Conservation (phyloP, 2,888 invertebrate species). For the Eumerus sabulonum region DNA sequence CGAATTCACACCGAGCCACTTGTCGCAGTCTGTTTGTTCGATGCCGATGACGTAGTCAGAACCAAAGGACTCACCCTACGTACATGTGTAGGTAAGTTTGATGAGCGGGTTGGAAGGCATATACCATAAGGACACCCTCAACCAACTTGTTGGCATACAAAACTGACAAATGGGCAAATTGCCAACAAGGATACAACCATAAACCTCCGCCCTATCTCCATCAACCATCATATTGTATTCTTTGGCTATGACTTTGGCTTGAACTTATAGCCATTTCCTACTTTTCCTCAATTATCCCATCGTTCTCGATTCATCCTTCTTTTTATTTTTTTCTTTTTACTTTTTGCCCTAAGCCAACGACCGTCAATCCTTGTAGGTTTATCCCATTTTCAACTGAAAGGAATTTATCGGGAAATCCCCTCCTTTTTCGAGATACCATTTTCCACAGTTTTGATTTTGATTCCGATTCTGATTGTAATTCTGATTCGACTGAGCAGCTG, state of each 20-base stretch:
- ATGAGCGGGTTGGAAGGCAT: background rate
- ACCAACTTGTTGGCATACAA: constrained; percentile 61
- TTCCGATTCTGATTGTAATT: too few species aligned
- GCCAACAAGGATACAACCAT: constrained; percentile 63
- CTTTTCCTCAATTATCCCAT: constrained; percentile 59
- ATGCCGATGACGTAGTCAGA: too few species aligned
- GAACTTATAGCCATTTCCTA: constrained; percentile 41
- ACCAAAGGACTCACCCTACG: too few species aligned
- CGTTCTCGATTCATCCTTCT: constrained; percentile 50
- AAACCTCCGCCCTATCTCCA: constrained; percentile 37
- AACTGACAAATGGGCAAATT: constrained; percentile 64
- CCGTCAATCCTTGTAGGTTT: background rate
- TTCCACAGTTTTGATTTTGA: constrained; percentile 46
- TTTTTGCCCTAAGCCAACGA: background rate
- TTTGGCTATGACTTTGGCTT: background rate
- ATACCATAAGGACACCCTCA: background rate
- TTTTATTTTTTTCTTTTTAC: constrained; percentile 9
- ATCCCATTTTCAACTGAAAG: constrained; percentile 10
- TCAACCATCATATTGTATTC: constrained; percentile 51
- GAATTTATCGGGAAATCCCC: constrained; percentile 55
- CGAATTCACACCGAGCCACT: constrained; percentile 30
- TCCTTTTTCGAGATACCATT: constrained; percentile 52
- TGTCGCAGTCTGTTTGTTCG: constrained; percentile 7
- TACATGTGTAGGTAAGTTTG: too few species aligned
- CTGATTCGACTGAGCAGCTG: too few species aligned